phyloP scores from a whole-genome alignment of 2,888 invertebrate species.

The Caenorhabditis parvicauda region DNA sequence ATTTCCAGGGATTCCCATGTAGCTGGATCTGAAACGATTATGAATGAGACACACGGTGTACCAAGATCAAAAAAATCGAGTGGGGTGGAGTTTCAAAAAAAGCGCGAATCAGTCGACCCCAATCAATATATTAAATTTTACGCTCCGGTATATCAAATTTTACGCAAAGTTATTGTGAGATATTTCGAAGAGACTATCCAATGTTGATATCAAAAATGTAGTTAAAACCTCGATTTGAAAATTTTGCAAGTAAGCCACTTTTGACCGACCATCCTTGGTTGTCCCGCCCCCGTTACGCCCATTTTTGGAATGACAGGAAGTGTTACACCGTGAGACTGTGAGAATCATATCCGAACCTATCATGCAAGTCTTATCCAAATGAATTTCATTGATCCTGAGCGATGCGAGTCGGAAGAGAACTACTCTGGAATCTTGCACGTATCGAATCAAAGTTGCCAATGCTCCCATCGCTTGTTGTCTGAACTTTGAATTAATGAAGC shows the following conservation, averaged over 20 bases:
- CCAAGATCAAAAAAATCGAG: too few species aligned
- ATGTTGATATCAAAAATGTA: neutral
- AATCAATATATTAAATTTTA: too few species aligned
- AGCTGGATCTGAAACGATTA: conserved; percentile 73
- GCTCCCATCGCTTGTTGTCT: conserved; percentile 81
- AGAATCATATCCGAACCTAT: conserved; percentile 72
- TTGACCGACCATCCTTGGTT: conserved; percentile 1
- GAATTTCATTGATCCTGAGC: conserved; percentile 78
- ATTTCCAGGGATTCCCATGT: conserved; percentile 75
- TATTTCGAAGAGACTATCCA: neutral
- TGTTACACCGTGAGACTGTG: too few species aligned
- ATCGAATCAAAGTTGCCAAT: conserved; percentile 80
- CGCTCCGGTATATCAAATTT: neutral
- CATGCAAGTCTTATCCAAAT: conserved; percentile 77
- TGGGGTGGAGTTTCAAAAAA: too few species aligned
- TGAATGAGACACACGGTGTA: too few species aligned
- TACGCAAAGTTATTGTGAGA: neutral
- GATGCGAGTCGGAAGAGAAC: conserved; percentile 76
- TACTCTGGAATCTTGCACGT: conserved; percentile 78
- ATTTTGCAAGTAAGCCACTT: neutral
- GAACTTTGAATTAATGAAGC: conserved; percentile 8
- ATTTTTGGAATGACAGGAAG: too few species aligned
- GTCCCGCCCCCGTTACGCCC: too few species aligned
- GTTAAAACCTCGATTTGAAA: neutral
- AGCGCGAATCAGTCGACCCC: too few species aligned